Base-by-base conservation (phyloP, 2,113 vertebrate species). In the Ginglymostoma cirratum region DNA sequence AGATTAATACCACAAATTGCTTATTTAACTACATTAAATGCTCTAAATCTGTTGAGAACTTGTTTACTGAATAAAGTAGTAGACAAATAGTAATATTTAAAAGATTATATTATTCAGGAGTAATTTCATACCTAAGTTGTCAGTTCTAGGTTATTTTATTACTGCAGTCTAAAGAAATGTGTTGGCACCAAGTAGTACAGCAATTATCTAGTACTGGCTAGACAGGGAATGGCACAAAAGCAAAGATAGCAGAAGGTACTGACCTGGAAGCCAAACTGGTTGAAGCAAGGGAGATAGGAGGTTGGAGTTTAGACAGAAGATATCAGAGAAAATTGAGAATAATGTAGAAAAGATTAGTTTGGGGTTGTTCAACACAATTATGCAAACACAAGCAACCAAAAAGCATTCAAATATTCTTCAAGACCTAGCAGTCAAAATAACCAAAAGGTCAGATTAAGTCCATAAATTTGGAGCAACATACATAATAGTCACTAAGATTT, bases 191-290 rank as follows among this genome's bases (percentile, higher is more conserved):
- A 97, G 97, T 96, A 96, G 96, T 96, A 96, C 96, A 96, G 93
- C 96, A 97, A 96, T 38, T 96, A 96, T 96, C 96, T 96, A 96
- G 96, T 96, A 96, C 97, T 96, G 96, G 96, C 95, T 97, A 96
- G 12, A n/a, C 96, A 96, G 96, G 96, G 83, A 97, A 96, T 86
- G 96, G 96, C 80, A 27, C 97, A 96, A 96, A 97, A 97, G 97
- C 65, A 97, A 96, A 97, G 96, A 96, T 76, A 96, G 95, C 96
- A 96, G 96, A 97, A 97, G 97, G 96, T 98, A 98, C 98, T 98
- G 97, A 99, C 98, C 98, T 99, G 97, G 98, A 98, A 97, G 98
- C 98, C 97, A 99, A 98, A 98, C 99, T 99, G 98, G 96, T 98
- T 98, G 98, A 96, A 97, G 97, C 96, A 98, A 96, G 97, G 97